Base-by-base conservation (phyloP, 2,797 vertebrate genomes). In the Sebastes glaucus region DNA sequence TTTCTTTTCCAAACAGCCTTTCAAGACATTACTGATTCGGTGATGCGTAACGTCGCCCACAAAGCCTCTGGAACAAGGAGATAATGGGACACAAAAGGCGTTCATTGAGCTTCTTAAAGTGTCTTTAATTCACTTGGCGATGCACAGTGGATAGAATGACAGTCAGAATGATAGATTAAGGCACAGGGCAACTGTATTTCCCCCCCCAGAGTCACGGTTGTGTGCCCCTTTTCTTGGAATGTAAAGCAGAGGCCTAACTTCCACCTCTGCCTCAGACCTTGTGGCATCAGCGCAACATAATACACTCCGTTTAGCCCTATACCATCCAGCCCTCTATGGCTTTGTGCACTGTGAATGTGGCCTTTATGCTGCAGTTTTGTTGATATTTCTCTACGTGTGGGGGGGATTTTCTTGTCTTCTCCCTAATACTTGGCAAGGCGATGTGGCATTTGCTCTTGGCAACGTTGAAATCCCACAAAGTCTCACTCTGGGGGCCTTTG, bases 351-450 rank as follows among this genome's bases (percentile, higher is more conserved):
- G 56, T 95, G 93, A 95, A 95, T 93, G 90, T 89, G 86, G 83
- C 80, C 88, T 95, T 92, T 93, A 92, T 96, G 83, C 84, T 64
- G 49, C 79, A 82, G 91, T 94, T 95, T 92, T 95, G 93, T 95
- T 95, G 92, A 94, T 91, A 94, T 93, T 95, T 94, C 92, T 84
- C 85, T 69, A 59, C 11, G 81, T 88, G 82, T 84, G 81, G 85
- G 87, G 85, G 85, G 89, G 83, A 80, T 92, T 92, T 91, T 91
- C 89, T 92, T 90, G 93, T 94, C 86, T 88, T 81, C 80, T 84
- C 87, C 77, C 84, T 92, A 90, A 92, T 85, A 88, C 91, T 94
- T 95, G 93, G 92, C 93, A 91, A 77, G 69, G 74, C 84, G 11
- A 84, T 81, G 85, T 85, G 80, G 87, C 87, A 71, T 87, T 89